Base-by-base conservation (phyloP, 2,888 invertebrate genomes). In the Cephus rjabovi region DNA sequence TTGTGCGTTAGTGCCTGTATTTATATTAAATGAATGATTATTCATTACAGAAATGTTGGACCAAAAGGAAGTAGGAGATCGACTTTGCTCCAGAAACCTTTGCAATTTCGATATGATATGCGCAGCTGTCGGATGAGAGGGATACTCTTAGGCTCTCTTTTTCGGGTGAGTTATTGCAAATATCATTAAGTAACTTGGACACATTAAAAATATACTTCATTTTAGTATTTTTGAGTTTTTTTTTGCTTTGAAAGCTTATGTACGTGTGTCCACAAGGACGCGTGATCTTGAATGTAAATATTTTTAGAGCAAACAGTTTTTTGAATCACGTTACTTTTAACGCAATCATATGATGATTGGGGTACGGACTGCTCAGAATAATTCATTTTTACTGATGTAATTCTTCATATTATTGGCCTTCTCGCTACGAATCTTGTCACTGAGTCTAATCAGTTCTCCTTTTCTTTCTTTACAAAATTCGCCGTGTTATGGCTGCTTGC, bases 91-190 rank as follows among this genome's bases (percentile, higher is more conserved):
- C 15, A 40, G 40, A 15, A 1, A 15, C 1, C 15, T 15, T 15
- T 15, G 40, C 2, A 6, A 40, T 40, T 15, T 15, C 6, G 33
- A 33, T 33, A 33, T 33, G 82, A 80, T 82, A 73, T 77, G 80
- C 34, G 80, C 79, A 34, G 79, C 77, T 56, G 81, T 78, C 75
- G 80, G 82, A 80, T 83, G 81, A 82, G 56, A 3, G 77, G 81
- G 37, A 30, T 33, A n/a, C 31, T 76, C 70, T 12, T 70, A 34
- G 80, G 68, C 76, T 78, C 75, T 75, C 37, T 15, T 75, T 33
- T 35, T 76, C 78, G 15, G 74, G 74, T 34, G 35, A 74, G 74
- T 23, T 11, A 40, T 15, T 6, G 40, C 2, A 1, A 40, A 4
- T 40, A 40, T 40, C 6, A 70, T 6, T 12, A 11, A n/a, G 11